These are phyloP conservation scores for Coelogynopora nodosa DNA, from an alignment of 2,888 invertebrate genomes.

Conservation along the genomic window DNA sequence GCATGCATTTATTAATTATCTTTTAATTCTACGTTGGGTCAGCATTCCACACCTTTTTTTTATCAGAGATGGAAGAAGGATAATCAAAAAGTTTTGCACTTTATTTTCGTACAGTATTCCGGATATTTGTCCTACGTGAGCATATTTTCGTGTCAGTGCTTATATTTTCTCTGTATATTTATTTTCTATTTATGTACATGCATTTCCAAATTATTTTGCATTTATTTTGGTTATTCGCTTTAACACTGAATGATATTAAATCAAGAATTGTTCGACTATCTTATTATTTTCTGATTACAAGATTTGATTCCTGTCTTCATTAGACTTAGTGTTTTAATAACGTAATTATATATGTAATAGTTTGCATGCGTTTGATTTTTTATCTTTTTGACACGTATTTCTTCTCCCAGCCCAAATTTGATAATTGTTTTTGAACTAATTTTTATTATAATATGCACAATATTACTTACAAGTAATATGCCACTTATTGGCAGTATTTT, in stretches of 20 bases:
- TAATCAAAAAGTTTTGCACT: too few relatives aligned
- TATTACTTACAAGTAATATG: background rate
- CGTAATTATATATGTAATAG: too few relatives aligned
- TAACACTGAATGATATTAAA: background rate
- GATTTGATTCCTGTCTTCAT: background rate
- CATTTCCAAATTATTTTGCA: background rate
- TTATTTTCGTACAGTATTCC: too few relatives aligned
- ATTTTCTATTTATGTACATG: background rate
- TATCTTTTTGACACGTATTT: background rate
- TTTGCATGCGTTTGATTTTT: background rate
- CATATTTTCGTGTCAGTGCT: too few relatives aligned
- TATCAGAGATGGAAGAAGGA: too few relatives aligned
- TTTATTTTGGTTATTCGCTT: background rate
- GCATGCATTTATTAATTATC: too few relatives aligned
- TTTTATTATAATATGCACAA: background rate
- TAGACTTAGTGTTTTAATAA: too few relatives aligned
- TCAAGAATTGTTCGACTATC: background rate
- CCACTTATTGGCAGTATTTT: background rate
- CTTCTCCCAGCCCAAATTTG: background rate
- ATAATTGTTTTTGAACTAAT: background rate
- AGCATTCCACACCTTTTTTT: too few relatives aligned
- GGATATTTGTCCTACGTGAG: too few relatives aligned
- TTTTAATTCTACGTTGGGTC: too few relatives aligned
- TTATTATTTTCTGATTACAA: background rate
- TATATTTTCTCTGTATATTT: too few relatives aligned